Conservation (phyloP, 2,888 invertebrate genomes). For the Philereme transversata region DNA sequence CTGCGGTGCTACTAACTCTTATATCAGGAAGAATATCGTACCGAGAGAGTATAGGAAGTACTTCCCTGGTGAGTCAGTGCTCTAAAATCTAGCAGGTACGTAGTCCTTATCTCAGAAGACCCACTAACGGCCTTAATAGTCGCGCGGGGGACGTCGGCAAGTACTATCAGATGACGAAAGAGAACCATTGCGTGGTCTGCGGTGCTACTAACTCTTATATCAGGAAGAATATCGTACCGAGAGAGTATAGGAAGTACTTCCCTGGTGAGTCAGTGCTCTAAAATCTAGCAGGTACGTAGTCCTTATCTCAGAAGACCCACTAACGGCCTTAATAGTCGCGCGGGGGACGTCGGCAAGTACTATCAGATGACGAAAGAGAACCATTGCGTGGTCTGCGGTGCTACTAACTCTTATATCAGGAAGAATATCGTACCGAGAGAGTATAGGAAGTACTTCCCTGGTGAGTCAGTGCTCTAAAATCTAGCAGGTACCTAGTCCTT, state of each 20-base stretch:
- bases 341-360: conserved; percentile 88
- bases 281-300: conserved; percentile 67
- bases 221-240: conserved; percentile 91
- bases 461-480: conserved; percentile 62
- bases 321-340: conserved; percentile 86
- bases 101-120: conserved; percentile 59
- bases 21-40: conserved; percentile 91
- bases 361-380: conserved; percentile 89
- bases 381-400: conserved; percentile 91
- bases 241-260: conserved; percentile 91
- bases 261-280: conserved; percentile 84
- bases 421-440: conserved; percentile 94
- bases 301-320: conserved; percentile 72
- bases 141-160: conserved; percentile 87
- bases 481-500: conserved; percentile 67
- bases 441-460: conserved; percentile 90
- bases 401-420: conserved; percentile 86
- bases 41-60: conserved; percentile 92
- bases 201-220: conserved; percentile 87
- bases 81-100: conserved; percentile 66
- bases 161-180: conserved; percentile 88
- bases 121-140: conserved; percentile 87
- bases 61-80: conserved; percentile 83
- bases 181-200: conserved; percentile 92
- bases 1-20: conserved; percentile 87